Conservation (phyloP, 2,888 invertebrate species). For the Caenorhabditis macrosperma region DNA sequence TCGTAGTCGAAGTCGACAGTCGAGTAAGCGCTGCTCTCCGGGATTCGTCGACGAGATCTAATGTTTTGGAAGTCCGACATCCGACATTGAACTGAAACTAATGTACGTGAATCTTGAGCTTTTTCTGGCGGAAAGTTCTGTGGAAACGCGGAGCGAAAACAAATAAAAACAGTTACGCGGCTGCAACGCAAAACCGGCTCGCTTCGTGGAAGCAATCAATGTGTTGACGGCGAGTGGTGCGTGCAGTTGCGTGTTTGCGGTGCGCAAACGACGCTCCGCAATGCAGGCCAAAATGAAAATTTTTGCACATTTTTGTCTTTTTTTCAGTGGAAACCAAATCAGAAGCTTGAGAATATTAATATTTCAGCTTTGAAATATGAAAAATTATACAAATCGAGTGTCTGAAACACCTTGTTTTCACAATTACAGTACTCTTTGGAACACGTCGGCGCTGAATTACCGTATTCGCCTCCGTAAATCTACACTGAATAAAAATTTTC, state of each 20-base stretch:
- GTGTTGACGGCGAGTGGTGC: conserved; percentile 37
- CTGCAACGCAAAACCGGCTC: conserved; percentile 39
- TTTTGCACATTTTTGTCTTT: neutral
- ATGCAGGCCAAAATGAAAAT: neutral
- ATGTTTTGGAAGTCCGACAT: conserved; percentile 70
- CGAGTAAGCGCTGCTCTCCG: conserved; percentile 39
- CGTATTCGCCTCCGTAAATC: conserved; percentile 60
- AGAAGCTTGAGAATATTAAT: neutral
- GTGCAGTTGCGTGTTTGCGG: conserved; percentile 34
- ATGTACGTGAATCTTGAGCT: neutral
- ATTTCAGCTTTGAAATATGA: neutral
- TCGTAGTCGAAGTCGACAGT: conserved; percentile 57
- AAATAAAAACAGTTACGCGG: conserved; percentile 26
- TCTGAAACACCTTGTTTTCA: conserved; percentile 4
- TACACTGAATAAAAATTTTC: conserved; percentile 37
- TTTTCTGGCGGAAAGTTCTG: neutral
- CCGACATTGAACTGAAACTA: conserved; percentile 61
- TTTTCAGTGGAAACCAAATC: neutral
- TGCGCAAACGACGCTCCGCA: conserved; percentile 48
- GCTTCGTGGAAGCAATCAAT: conserved; percentile 51
- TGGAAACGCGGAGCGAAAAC: conserved; percentile 6
- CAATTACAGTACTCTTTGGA: conserved; percentile 52
- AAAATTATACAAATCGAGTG: neutral
- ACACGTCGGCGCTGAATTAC: conserved; percentile 56
- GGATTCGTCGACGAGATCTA: conserved; percentile 64